A percentile compares a stretch with the other conserved stretches of the same genome.
Evolutionary conservation across 2,888 invertebrate species (phyloP).

Genomic region (Drosophila histrio): DNA sequence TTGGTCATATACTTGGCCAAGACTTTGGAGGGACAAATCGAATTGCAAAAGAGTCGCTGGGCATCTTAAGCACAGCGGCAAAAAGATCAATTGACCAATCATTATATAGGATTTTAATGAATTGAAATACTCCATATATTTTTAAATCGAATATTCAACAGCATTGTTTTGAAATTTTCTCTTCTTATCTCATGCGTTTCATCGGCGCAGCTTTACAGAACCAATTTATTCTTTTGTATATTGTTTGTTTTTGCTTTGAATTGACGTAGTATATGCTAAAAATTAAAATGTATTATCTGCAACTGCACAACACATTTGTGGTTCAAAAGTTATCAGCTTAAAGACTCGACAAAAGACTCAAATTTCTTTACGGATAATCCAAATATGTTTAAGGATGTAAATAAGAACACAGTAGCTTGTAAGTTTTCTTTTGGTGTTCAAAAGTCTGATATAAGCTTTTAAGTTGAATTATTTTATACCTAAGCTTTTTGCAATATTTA

Average conservation of each 20-base stretch:
- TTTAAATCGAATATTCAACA: not conserved
- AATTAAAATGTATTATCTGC: not conserved
- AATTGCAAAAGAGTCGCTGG: constrained; percentile 93
- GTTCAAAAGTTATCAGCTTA: not conserved
- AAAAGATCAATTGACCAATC: no score
- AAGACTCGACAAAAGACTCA: constrained; percentile 3
- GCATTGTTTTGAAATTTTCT: not conserved
- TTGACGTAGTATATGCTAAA: not conserved
- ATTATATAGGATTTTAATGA: not conserved
- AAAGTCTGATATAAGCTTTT: not conserved
- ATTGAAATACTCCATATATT: not conserved
- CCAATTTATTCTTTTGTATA: no score
- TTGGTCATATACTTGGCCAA: constrained; percentile 95
- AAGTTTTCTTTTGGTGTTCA: not conserved
- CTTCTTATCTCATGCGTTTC: not conserved
- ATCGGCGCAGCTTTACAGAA: no score
- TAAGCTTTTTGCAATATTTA: not conserved
- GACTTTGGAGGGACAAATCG: constrained; percentile 95
- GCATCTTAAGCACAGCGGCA: not conserved
- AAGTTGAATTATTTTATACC: not conserved
- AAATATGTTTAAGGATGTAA: not conserved
- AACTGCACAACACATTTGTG: not conserved
- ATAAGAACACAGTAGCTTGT: not conserved
- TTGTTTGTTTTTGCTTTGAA: not conserved
- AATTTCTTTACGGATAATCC: not conserved